Conservation (phyloP, 2,113 vertebrate genomes). For the Anhinga anhinga region DNA sequence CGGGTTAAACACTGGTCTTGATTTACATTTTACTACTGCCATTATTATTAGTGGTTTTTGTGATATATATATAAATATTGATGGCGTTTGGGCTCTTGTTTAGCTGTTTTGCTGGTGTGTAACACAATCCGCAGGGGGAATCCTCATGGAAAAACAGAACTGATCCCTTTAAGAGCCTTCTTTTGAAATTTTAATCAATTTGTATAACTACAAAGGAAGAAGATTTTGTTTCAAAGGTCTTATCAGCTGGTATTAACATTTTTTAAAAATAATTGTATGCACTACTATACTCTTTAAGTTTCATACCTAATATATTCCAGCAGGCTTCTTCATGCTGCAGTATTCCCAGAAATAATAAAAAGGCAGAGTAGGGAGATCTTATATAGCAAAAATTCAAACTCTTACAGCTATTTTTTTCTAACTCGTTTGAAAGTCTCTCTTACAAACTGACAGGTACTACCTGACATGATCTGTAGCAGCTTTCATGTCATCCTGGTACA, state of each 20-base stretch:
- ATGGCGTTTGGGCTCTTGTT: background rate
- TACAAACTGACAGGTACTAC: background rate
- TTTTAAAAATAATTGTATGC: background rate
- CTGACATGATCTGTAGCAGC: rapidly evolving
- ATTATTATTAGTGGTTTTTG: background rate
- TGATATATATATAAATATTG: background rate
- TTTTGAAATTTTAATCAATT: background rate
- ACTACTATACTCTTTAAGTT: background rate
- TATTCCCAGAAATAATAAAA: background rate
- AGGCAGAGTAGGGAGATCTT: background rate
- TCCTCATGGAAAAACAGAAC: background rate
- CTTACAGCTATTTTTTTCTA: background rate
- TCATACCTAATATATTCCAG: background rate
- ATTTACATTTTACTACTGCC: background rate
- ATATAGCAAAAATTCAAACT: background rate
- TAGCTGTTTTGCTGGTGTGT: background rate
- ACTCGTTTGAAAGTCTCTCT: background rate
- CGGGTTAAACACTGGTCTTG: background rate
- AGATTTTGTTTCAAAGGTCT: background rate
- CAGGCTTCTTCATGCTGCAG: background rate
- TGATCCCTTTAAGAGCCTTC: background rate
- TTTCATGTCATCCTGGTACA: background rate
- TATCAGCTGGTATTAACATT: background rate
- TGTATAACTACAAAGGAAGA: background rate
- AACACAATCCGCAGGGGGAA: background rate